These are phyloP conservation scores for Cerastis rubricosa DNA, from an alignment of 2,888 invertebrate genomes.

Conservation along the genomic window DNA sequence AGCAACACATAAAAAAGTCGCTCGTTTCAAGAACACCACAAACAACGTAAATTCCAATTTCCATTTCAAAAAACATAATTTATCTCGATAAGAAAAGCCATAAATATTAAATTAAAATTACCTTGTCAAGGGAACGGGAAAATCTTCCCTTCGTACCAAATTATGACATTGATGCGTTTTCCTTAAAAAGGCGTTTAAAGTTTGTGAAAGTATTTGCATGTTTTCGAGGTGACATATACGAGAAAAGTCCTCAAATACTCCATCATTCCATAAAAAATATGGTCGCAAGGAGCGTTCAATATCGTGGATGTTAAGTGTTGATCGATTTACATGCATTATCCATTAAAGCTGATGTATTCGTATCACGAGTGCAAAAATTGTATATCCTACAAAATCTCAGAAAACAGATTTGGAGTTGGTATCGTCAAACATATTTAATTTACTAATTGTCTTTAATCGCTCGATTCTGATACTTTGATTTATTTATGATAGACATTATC, in stretches of 20 bases:
- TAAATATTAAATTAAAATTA: constrained; percentile 62
- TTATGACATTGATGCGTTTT: constrained; percentile 52
- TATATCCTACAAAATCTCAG: too few relatives aligned
- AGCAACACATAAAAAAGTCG: neutral
- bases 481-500: neutral
- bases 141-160: constrained; percentile 49
- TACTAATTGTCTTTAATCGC: neutral
- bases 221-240: constrained; percentile 40
- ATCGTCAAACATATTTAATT: neutral
- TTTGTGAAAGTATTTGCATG: constrained; percentile 55
- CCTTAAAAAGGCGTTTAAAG: constrained; percentile 44
- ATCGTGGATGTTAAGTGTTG: constrained; percentile 54
- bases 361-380: constrained; percentile 46
- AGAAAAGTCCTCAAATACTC: constrained; percentile 48
- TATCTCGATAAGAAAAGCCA: constrained; percentile 51
- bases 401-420: neutral
- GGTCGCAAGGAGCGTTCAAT: constrained; percentile 40
- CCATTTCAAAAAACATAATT: constrained; percentile 54
- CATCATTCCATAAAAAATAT: constrained; percentile 52
- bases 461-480: neutral
- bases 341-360: constrained; percentile 67
- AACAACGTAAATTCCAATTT: constrained; percentile 43
- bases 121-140: constrained; percentile 52
- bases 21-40: constrained; percentile 1
- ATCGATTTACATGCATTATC: constrained; percentile 72